phyloP scores from a whole-genome alignment of 2,113 vertebrate species.

The Maccullochella peelii region DNA sequence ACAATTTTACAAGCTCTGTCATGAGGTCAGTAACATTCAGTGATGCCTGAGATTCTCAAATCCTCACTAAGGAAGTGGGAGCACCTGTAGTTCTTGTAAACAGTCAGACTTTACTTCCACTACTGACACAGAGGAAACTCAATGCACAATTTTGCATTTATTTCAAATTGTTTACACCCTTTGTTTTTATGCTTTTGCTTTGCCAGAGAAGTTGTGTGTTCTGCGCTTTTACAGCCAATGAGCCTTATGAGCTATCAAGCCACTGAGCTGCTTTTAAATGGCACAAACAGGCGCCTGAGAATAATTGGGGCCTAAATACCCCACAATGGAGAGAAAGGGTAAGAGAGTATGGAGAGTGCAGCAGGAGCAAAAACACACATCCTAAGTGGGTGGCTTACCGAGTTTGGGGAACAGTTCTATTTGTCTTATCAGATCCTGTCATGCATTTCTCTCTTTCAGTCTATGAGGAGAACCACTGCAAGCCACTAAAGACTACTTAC shows the following conservation, averaged over 20 bases:
- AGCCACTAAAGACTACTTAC: constrained; percentile 61
- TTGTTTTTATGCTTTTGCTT: constrained; percentile 2
- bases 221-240: constrained; percentile 25
- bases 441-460: constrained; percentile 62
- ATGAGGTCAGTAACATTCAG: constrained; percentile 35
- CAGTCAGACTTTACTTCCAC: background rate
- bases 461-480: constrained; percentile 36
- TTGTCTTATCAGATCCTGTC: constrained; percentile 81
- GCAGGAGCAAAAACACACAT: constrained; percentile 21
- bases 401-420: constrained; percentile 73
- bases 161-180: background rate
- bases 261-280: constrained; percentile 28
- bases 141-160: background rate
- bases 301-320: constrained; percentile 23
- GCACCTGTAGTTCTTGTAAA: background rate
- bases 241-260: constrained; percentile 33
- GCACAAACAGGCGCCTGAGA: constrained; percentile 20
- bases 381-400: constrained; percentile 69
- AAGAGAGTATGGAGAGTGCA: constrained; percentile 15
- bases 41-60: constrained; percentile 7
- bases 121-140: background rate
- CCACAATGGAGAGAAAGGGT: background rate
- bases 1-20: constrained; percentile 58
- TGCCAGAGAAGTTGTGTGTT: constrained; percentile 2
- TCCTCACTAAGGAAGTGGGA: background rate